A percentile compares a stretch with the other conserved stretches of the same genome.
These are phyloP conservation scores for Hydrophis major DNA, from an alignment of 2,797 vertebrate species.

Conservation along the genomic window DNA sequence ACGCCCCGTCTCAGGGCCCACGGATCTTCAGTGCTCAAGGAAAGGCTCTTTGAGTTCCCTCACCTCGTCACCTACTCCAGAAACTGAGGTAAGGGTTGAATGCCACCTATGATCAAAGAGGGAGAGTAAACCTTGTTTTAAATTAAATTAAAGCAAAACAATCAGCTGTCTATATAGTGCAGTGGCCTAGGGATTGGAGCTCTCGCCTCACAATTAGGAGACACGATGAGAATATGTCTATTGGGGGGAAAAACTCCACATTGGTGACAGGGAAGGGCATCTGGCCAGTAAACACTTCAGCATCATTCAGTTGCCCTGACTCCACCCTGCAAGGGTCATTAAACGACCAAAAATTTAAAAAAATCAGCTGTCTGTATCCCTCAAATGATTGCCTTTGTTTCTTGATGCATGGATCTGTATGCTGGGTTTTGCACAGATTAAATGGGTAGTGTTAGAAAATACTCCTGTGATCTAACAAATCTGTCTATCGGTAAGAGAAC, in stretches of 20 bases:
- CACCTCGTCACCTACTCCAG: constrained; percentile 88
- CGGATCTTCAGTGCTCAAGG: constrained; percentile 69
- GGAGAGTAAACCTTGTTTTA: neutral
- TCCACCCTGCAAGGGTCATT: too few relatives aligned
- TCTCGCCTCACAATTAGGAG: too few relatives aligned
- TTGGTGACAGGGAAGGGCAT: too few relatives aligned
- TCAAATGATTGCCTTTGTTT: neutral
- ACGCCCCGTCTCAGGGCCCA: constrained; percentile 75
- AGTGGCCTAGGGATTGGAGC: too few relatives aligned
- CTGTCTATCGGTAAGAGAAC: neutral
- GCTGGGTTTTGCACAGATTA: neutral
- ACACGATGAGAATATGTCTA: too few relatives aligned
- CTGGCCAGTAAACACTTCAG: too few relatives aligned
- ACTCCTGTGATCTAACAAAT: neutral
- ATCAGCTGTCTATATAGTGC: neutral
- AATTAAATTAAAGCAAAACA: constrained; percentile 9
- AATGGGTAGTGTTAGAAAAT: neutral
- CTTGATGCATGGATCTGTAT: neutral
- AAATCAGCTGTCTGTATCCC: neutral
- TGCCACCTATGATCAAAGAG: neutral
- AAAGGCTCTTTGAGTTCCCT: constrained; percentile 79
- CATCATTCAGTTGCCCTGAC: too few relatives aligned
- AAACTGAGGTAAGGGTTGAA: constrained; percentile 84
- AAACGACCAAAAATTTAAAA: too few relatives aligned
- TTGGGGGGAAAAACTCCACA: too few relatives aligned